Base-by-base conservation (phyloP, 2,113 vertebrate genomes). In the Misgurnus anguillicaudatus region DNA sequence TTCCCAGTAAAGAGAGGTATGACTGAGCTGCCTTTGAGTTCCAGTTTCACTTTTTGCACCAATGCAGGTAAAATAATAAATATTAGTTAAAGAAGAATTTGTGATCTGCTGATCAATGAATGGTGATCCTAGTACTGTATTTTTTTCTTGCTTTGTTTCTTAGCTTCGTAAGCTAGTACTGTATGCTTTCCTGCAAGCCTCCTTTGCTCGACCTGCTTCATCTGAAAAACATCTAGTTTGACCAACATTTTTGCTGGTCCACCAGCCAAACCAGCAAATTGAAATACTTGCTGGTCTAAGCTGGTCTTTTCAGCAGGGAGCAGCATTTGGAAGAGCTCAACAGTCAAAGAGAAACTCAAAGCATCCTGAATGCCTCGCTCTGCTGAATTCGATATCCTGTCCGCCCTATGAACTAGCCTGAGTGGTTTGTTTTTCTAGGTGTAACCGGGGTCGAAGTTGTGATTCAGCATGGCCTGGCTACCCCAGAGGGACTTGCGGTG, bases 401-500 rank as follows among this genome's bases (percentile, higher is more conserved):
- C 19, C 69, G 55, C 16, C 77, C 48, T 65, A 7, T 70, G 69
- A 71, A 24, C 57, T 13, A 42, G 39, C 16, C 10, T 9, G 47
- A 65, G 58, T 79, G 58, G 73, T 74, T 75, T 39, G 31, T 63
- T 84, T 80, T 84, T 74, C 9, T 82, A 99, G 98, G 97, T 82
- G 97, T 99, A 75, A 94, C 91, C 24, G 94, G 94, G 53, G 92
- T 97, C 13, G 98, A 99, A 84, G 95, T 98, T 45, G 95, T 99
- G 4, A 95, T 99, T 51, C 95, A 99, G 39, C 97, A 99, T 6
- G 98, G 98, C 3, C 85, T 99, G 87, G 98, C 97, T 55, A 99
- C 98, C 6, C 98, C 98, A 5, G 98, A 99, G 88, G 98, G 98
- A 41, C 89, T 99, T 78, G 96, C 98, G 1, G 95, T 99, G 14